Base-by-base conservation (phyloP, 92 coral and sea anemone genomes). In the Siderastrea siderea region DNA sequence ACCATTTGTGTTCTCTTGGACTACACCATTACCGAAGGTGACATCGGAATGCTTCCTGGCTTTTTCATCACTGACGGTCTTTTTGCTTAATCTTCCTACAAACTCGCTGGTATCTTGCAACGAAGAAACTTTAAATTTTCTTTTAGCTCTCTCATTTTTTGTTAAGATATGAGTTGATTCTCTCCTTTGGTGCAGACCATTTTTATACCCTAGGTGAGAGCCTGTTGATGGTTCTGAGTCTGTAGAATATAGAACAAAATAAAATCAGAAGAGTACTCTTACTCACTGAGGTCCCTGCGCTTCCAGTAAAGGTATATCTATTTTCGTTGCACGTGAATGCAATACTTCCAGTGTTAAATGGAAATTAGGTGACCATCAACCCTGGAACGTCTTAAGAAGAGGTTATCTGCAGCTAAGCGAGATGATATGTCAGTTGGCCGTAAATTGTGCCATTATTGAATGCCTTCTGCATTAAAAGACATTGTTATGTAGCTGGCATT, bases 21-120 rank as follows among this genome's bases (percentile, higher is more conserved):
- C 38, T 43, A 82, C 16, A n/a, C 17, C 48, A 48, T 64, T 72
- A 19, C 55, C 59, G 17, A 8, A 13, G 14, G 38, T 51, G 46
- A 83, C 63, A 65, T 50, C 71, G 6, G 87, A 71, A 48, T 58
- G 71, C n/a, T 71, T 83, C 8, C 55, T 72, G 5, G 53, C 68
- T 14, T 71, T 73, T 3, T 83, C 43, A 1, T 59, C 38, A 8
- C 50, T 60, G 14, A 62, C 53, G 3, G 12, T 1, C 51, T 66
- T 9, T 19, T 45, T 73, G 12, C 17, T 61, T 38, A 48, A 51
- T 45, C 48, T 45, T 60, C 73, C 48, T 43, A 19, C 60, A 43
- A 60, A 61, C 13, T 71, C 53, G 16, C 26, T 60, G 62, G 59
- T 48, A 7, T 44, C 51, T 61, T 54, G 44, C 6, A 2, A 7